Conservation (phyloP, 1,140 invertebrate species). For the Physella acuta region DNA sequence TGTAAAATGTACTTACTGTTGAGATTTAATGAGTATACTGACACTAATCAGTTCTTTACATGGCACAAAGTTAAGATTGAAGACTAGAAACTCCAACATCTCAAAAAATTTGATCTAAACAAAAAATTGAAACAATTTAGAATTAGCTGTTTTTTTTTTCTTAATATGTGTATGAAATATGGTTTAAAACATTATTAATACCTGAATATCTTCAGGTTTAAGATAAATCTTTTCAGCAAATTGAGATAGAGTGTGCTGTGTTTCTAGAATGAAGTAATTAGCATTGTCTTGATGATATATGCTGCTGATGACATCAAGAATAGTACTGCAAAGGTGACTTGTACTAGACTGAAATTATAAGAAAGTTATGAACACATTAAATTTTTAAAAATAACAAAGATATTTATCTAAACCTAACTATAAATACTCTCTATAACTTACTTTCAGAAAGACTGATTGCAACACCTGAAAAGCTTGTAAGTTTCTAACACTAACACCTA, state of each 20-base stretch:
- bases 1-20: conserved; percentile 59
- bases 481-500: conserved; percentile 70
- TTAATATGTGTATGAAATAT: too few species aligned
- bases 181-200: too few species aligned
- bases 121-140: too few species aligned
- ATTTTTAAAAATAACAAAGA: too few species aligned
- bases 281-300: conserved; percentile 97
- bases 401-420: background rate
- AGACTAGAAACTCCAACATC: conserved; percentile 92
- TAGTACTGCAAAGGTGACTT: conserved; percentile 79
- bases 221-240: conserved; percentile 93
- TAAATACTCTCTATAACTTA: conserved; percentile 59
- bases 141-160: too few species aligned
- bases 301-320: conserved; percentile 92
- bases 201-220: conserved; percentile 87
- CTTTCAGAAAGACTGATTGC: conserved; percentile 90
- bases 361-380: background rate
- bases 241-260: conserved; percentile 90
- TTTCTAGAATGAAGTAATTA: conserved; percentile 98
- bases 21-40: conserved; percentile 85
- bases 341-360: conserved; percentile 63
- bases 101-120: conserved; percentile 89
- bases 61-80: conserved; percentile 96
- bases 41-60: conserved; percentile 97
- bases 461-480: conserved; percentile 94